These are phyloP conservation scores for Oryzias dopingdopingensis DNA, from an alignment of 2,797 vertebrate genomes.

Conservation along the genomic window DNA sequence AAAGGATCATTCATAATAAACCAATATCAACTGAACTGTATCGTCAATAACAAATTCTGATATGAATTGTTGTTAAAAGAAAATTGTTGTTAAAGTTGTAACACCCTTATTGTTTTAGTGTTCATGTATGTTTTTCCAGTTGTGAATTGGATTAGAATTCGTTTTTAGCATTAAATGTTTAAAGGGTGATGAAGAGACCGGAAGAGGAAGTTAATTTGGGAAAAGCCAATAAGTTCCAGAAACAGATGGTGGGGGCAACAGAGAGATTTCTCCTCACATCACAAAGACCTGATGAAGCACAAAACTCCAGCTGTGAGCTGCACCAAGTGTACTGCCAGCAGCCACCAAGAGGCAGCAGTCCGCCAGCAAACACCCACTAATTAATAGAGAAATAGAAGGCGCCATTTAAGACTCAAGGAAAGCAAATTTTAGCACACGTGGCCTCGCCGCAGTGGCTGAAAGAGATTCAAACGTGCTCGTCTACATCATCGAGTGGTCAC, in stretches of 20 bases:
- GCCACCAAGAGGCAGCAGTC: conserved; percentile 58
- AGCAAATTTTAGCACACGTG: conserved; percentile 6
- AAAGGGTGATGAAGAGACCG: conserved; percentile 9
- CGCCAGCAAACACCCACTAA: conserved; percentile 47
- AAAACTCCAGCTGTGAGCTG: conserved; percentile 45
- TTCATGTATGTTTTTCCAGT: background rate
- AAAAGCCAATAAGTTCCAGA: conserved; percentile 34
- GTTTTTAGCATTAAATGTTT: conserved; percentile 2
- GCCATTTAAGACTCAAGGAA: conserved; percentile 19
- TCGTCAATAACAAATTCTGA: no score
- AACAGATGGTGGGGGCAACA: conserved; percentile 59
- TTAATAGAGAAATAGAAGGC: conserved; percentile 30
- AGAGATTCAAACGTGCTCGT: conserved; percentile 12
- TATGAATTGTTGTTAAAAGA: no score
- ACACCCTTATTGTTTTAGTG: no score
- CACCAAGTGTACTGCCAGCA: conserved; percentile 27
- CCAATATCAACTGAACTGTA: no score
- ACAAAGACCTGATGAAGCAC: conserved; percentile 41
- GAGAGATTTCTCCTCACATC: conserved; percentile 23
- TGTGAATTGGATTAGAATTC: conserved; percentile 13
- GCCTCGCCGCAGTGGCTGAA: conserved; percentile 18
- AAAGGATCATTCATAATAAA: no score
- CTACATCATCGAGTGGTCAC: conserved; percentile 27
- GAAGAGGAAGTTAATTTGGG: conserved; percentile 17
- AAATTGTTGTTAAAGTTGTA: no score